Base-by-base conservation (phyloP, 2,113 vertebrate species). In the Siphamia tubifer region DNA sequence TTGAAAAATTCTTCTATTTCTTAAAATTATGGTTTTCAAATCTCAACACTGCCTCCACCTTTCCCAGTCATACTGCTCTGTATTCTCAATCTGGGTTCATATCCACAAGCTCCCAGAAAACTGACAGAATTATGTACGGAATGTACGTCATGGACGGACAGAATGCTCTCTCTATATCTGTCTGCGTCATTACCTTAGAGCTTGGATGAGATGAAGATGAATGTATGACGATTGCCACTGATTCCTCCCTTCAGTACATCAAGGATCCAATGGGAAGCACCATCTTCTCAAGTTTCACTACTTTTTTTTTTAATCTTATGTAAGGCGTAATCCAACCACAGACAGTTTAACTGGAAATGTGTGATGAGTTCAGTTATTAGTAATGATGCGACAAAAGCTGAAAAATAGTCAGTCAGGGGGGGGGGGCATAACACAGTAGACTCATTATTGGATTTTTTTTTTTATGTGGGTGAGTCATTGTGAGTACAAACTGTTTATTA, bases 281-380 rank as follows among this genome's bases (percentile, higher is more conserved):
- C 7, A 8, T 24, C 53, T 25, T 9, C 24, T 39, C 17, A 13
- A 44, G 10, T 53, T 34, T 74, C 32, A 38, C 28, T n/a, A n/a
- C n/a, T n/a, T n/a, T 32, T 27, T 2, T 4, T 49, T 12, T 25
- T 19, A 20, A 43, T 45, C n/a, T n/a, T n/a, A n/a, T n/a, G n/a
- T n/a, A n/a, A n/a, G n/a, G n/a, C n/a, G n/a, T n/a, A 49, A 16
- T 56, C 35, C 6, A 38, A 30, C 24, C 15, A 30, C 58, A 55
- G 15, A 40, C 49, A 39, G 20, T 48, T 8, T 53, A 34, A 52
- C 39, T 61, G 56, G 28, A 77, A 80, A 8, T 65, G 45, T 53
- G 27, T 40, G 35, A 68, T 35, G 35, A 47, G 17, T 17, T 11
- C 4, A 39, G 13, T 68, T 35, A 65, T 78, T 62, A 75, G 32